phyloP scores from a whole-genome alignment of 2,888 invertebrate genomes.

The Blera fallax region DNA sequence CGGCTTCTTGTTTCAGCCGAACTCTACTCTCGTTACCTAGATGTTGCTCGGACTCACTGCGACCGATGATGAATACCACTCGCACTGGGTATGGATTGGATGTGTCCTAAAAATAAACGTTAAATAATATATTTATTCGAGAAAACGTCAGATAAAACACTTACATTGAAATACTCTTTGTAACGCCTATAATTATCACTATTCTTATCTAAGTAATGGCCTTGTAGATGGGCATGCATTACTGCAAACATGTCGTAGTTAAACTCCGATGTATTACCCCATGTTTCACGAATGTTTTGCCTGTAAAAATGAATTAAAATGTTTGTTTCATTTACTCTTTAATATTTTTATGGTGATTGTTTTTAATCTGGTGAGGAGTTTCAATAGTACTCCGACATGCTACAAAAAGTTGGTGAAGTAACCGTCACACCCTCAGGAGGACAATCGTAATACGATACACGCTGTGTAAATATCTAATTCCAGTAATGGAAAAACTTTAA shows the following conservation, averaged over 20 bases:
- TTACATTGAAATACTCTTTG: conserved; percentile 76
- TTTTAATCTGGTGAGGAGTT: too few species aligned
- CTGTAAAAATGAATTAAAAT: conserved; percentile 67
- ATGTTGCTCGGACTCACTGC: conserved; percentile 75
- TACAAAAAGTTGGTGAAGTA: background rate
- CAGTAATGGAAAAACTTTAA: background rate
- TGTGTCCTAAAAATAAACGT: conserved; percentile 44
- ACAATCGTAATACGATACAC: background rate
- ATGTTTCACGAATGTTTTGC: conserved; percentile 81
- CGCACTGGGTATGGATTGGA: conserved; percentile 74
- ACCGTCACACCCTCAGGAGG: background rate
- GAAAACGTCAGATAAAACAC: background rate
- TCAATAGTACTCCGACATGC: background rate
- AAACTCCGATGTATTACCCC: conserved; percentile 81
- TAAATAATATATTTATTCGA: background rate
- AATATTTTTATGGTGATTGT: too few species aligned
- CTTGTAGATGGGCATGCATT: conserved; percentile 78
- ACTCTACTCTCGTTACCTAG: conserved; percentile 84
- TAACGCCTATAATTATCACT: conserved; percentile 76
- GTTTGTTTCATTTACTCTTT: background rate
- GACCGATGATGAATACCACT: conserved; percentile 79
- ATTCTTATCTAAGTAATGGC: conserved; percentile 77
- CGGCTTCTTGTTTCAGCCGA: conserved; percentile 86
- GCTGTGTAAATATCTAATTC: background rate
- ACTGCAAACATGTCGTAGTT: conserved; percentile 79